Evolutionary conservation across 2,888 invertebrate genomes (phyloP), one percentile per base, ranked within the genome.

Genomic region (Bugulina stolonifera): DNA sequence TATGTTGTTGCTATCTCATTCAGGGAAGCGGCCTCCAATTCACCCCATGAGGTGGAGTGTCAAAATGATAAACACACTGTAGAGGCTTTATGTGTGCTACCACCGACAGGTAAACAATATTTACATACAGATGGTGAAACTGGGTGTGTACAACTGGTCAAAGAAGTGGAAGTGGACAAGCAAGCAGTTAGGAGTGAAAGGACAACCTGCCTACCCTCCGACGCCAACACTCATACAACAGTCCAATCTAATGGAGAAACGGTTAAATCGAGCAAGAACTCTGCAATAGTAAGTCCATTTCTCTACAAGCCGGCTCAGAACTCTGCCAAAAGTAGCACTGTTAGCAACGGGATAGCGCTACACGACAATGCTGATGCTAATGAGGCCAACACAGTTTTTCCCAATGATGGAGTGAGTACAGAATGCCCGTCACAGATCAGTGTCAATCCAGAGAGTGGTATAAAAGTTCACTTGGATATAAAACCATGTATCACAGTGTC

Each of bases 261-360:
- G 3, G 43, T 5, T 43, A 43, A 43, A 32, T 5, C 27, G 32
- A 14, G 10, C n/a, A 64, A 64, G 64, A 64, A 64, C 34, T 64
- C 64, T 18, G 64, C 64, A 5, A 34, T 64, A 64, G 64, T 64
- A 10, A 64, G 32, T 32, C 64, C 64, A 27, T 64, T 29, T 32
- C 10, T 64, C 29, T 64, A 64, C 25, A 57, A 57, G 23, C 23
- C 57, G 23, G 5, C n/a, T 23, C 57, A 3, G 57, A 57, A 27
- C 14, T 5, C 57, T 10, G 5, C 64, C 27, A 27, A n/a, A 14
- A 64, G 5, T 32, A 57, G 23, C 27, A 22, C n/a, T 57, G 23
- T 23, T 55, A 25, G 23, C 5, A 5, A 5, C 10, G 29, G 32
- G 27, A 5, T n/a, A 14, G 27, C 34, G 2, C 32, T 32, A 22